Percentiles rank a stretch among this genome's conserved stretches.
Conservation (phyloP, 1,140 invertebrate species). For the Lasioglossum baleicum region DNA sequence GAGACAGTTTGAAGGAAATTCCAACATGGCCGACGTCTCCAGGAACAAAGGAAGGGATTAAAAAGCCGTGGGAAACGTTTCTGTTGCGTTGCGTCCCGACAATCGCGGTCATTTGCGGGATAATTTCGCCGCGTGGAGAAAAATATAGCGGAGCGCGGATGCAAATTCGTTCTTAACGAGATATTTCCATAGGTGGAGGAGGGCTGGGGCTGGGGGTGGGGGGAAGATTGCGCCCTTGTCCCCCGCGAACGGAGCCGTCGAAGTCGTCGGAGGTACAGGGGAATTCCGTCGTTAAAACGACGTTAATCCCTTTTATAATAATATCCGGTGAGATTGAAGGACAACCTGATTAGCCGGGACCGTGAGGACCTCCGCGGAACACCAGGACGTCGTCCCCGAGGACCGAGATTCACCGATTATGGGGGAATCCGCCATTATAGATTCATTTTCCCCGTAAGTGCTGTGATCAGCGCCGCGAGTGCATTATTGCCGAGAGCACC, state of each 20-base stretch:
- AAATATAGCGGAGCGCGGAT: constrained; percentile 21
- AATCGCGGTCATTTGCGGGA: constrained; percentile 34
- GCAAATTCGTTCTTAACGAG: constrained; percentile 41
- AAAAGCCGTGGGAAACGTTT: neutral
- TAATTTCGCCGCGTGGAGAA: constrained; percentile 19
- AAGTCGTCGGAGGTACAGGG: constrained; percentile 6
- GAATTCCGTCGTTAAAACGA: constrained; percentile 27
- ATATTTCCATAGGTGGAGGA: constrained; percentile 30
- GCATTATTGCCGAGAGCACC: too few species aligned
- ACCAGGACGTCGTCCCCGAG: neutral
- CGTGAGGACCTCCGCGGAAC: constrained; percentile 20
- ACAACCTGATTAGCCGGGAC: constrained; percentile 41
- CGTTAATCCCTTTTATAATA: constrained; percentile 48
- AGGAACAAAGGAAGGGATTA: constrained; percentile 4
- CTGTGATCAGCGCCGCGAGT: constrained; percentile 2
- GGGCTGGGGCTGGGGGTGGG: neutral
- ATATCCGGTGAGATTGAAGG: constrained; percentile 47
- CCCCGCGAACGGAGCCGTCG: constrained; percentile 21
- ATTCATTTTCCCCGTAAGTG: constrained; percentile 19
- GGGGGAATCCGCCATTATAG: constrained; percentile 13
- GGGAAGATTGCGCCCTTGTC: constrained; percentile 39
- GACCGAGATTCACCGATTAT: constrained; percentile 30
- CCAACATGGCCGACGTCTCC: neutral
- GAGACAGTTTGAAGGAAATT: neutral
- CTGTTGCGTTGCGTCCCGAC: constrained; percentile 3